These are phyloP conservation scores for Neodiprion virginianus DNA, from an alignment of 1,140 invertebrate species.

Conservation along the genomic window DNA sequence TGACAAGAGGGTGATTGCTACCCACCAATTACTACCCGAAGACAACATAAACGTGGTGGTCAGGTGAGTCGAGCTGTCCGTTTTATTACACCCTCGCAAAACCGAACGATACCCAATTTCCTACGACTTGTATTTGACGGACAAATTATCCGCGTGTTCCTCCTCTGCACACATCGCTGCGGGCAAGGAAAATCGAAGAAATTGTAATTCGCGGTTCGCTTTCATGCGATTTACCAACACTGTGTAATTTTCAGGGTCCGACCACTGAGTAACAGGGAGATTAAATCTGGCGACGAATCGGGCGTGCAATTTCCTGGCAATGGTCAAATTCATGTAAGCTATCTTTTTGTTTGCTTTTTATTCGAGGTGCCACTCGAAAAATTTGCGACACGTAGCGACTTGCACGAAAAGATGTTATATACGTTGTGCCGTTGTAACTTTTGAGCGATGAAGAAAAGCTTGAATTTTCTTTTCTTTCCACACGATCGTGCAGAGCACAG, in stretches of 20 bases:
- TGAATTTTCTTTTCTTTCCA: too few species aligned
- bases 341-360: neutral
- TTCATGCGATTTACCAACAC: too few species aligned
- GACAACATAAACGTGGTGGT: slow-evolving; percentile 84
- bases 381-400: neutral
- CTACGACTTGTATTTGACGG: neutral
- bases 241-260: slow-evolving; percentile 65
- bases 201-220: too few species aligned
- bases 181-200: too few species aligned
- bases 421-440: too few species aligned
- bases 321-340: slow-evolving; percentile 75
- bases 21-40: slow-evolving; percentile 60
- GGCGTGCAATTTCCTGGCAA: slow-evolving; percentile 79
- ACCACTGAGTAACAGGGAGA: slow-evolving; percentile 74
- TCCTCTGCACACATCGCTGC: too few species aligned
- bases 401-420: too few species aligned
- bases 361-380: neutral
- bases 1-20: slow-evolving; percentile 42
- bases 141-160: neutral
- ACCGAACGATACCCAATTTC: too few species aligned
- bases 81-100: too few species aligned
- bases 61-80: slow-evolving; percentile 57
- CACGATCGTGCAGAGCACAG: too few species aligned
- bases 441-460: too few species aligned
- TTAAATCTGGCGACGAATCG: slow-evolving; percentile 65